Conservation (phyloP, 2,113 vertebrate genomes). For the Micronycteris hirsuta region DNA sequence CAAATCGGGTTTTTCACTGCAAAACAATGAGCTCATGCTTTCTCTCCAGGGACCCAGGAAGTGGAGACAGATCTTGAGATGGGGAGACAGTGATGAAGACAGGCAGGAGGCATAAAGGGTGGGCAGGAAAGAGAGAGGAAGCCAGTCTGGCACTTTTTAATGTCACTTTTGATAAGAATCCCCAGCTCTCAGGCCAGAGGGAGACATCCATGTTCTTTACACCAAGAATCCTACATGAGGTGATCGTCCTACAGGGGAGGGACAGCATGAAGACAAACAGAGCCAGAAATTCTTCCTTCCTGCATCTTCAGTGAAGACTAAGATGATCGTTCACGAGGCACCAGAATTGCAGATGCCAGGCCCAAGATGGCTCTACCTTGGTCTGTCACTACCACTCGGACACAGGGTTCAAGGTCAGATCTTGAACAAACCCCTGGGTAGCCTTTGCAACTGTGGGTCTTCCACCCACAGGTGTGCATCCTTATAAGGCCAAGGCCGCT, state of each 20-base stretch:
- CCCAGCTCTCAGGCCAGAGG: constrained; percentile 68
- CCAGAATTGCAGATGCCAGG: constrained; percentile 58
- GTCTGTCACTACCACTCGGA: not conserved
- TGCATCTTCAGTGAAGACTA: constrained; percentile 72
- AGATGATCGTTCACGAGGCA: constrained; percentile 72
- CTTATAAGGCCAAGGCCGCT: not conserved
- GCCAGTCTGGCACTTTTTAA: constrained; percentile 68
- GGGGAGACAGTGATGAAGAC: constrained; percentile 45
- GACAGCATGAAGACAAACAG: constrained; percentile 69
- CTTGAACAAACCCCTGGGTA: fast-evolving
- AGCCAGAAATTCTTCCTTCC: constrained; percentile 72
- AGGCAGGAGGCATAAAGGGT: constrained; percentile 51
- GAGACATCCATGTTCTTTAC: constrained; percentile 71
- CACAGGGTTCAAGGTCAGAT: fast-evolving
- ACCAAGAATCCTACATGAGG: constrained; percentile 63
- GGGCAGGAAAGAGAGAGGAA: constrained; percentile 43
- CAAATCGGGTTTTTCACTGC: constrained; percentile 72
- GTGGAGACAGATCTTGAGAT: constrained; percentile 44
- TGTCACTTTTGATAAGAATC: constrained; percentile 75
- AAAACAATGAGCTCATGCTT: constrained; percentile 79
- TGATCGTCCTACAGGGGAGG: constrained; percentile 52
- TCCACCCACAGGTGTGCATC: too few relatives aligned
- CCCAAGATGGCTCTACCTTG: not conserved
- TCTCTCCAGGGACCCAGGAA: constrained; percentile 71
- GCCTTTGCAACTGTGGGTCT: not conserved